Percentiles rank a stretch among this genome's conserved stretches.
Evolutionary conservation across 2,888 invertebrate genomes (phyloP).

Genomic region (Chalcosyrphus nemorum): DNA sequence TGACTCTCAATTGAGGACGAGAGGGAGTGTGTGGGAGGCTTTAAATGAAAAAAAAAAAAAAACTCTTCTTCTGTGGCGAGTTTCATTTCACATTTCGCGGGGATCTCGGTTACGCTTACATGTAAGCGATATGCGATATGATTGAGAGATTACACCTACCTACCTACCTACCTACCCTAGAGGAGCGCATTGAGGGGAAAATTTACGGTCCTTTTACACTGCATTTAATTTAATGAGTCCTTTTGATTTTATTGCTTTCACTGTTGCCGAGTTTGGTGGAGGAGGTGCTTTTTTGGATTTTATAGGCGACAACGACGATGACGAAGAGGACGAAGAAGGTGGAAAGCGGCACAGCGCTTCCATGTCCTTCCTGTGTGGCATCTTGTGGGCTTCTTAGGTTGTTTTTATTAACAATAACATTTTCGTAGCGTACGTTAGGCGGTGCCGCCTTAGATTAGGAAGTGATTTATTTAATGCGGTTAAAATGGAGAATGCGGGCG

Average conservation of each 20-base stretch:
- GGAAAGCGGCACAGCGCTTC: not conserved
- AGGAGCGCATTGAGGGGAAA: conserved; percentile 30
- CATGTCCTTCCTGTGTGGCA: not conserved
- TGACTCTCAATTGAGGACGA: conserved; percentile 7
- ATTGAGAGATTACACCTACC: conserved; percentile 66
- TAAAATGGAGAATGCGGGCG: conserved; percentile 40
- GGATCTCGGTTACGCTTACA: conserved; percentile 27
- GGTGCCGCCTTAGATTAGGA: conserved; percentile 47
- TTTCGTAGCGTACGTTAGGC: conserved; percentile 8
- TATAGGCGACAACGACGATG: conserved; percentile 8
- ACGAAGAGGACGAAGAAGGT: not conserved
- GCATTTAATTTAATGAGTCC: conserved; percentile 79
- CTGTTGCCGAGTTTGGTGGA: conserved; percentile 21
- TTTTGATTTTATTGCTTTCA: conserved; percentile 75
- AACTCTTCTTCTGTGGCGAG: not conserved
- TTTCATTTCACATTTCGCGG: conserved; percentile 37
- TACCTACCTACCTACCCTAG: too few species aligned
- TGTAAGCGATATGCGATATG: conserved; percentile 51
- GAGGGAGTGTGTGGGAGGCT: not conserved
- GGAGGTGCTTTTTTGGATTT: conserved; percentile 15
- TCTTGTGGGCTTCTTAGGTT: not conserved
- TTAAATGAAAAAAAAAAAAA: conserved; percentile 4
- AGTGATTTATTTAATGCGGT: conserved; percentile 59
- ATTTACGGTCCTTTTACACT: conserved; percentile 79
- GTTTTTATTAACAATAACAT: conserved; percentile 44